phyloP scores from a whole-genome alignment of 2,113 vertebrate genomes.

The Chlorodrepanis virens region DNA sequence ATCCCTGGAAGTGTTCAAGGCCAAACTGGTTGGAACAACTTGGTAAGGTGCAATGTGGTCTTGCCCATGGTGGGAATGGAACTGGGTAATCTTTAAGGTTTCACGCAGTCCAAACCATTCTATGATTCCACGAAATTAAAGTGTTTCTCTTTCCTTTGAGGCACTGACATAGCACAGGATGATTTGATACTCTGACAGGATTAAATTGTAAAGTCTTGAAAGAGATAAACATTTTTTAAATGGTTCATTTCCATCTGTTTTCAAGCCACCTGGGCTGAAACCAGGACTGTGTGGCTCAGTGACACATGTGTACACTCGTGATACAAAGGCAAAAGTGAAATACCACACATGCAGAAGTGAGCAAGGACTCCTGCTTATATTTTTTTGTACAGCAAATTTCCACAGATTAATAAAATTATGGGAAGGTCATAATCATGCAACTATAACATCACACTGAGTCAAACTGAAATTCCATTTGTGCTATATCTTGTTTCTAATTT shows the following conservation, averaged over 20 bases:
- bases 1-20: background rate
- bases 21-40: background rate
- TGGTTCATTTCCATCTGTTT: background rate
- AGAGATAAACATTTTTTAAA: background rate
- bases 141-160: background rate
- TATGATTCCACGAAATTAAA: background rate
- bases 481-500: background rate
- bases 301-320: rapidly evolving
- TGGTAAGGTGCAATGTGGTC: background rate
- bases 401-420: background rate
- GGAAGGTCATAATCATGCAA: background rate
- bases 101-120: background rate
- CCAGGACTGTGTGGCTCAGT: background rate
- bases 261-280: background rate
- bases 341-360: background rate
- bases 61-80: background rate
- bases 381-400: background rate
- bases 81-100: background rate
- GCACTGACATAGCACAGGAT: rapidly evolving
- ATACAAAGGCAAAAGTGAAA: background rate
- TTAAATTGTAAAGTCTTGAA: background rate
- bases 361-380: rapidly evolving
- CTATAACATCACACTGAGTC: background rate
- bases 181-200: background rate
- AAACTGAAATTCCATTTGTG: background rate